phyloP scores from a whole-genome alignment of 2,888 invertebrate species.

The Brachyptera putata region DNA sequence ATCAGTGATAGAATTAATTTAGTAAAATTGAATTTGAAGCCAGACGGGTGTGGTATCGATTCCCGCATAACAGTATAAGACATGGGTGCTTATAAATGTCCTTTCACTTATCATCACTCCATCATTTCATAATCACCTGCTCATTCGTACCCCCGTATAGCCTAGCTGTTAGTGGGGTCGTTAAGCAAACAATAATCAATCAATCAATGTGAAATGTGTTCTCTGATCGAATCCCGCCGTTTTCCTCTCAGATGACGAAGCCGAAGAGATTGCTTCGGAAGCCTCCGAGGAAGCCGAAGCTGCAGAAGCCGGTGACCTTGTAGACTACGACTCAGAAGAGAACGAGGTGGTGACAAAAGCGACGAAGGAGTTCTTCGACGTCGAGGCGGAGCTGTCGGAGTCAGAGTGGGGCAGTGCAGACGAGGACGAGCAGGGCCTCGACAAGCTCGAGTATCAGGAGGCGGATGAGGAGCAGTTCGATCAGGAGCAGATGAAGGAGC shows the following conservation, averaged over 20 bases:
- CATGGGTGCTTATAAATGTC: too few species aligned
- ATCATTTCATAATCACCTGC: too few species aligned
- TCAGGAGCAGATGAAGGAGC: slow-evolving; percentile 67
- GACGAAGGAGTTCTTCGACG: slow-evolving; percentile 72
- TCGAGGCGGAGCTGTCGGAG: slow-evolving; percentile 88
- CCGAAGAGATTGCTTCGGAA: slow-evolving; percentile 36
- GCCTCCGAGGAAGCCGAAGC: slow-evolving; percentile 39
- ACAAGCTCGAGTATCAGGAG: slow-evolving; percentile 75
- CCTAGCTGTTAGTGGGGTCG: too few species aligned
- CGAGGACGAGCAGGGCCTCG: slow-evolving; percentile 77
- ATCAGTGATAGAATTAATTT: too few species aligned
- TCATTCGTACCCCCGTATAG: too few species aligned
- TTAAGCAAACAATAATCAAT: too few species aligned
- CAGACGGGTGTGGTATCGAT: too few species aligned
- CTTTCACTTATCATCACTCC: too few species aligned
- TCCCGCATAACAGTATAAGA: too few species aligned
- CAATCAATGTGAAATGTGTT: too few species aligned
- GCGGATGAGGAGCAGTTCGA: slow-evolving; percentile 83
- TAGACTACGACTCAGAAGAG: slow-evolving; percentile 82
- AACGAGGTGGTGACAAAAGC: slow-evolving; percentile 60
- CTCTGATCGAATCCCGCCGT: too few species aligned
- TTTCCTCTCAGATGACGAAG: background rate
- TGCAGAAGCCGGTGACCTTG: slow-evolving; percentile 38
- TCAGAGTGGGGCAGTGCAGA: slow-evolving; percentile 87
- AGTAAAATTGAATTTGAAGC: too few species aligned